These are phyloP conservation scores for Pomacea maculata DNA, from an alignment of 1,140 invertebrate species.

Conservation along the genomic window DNA sequence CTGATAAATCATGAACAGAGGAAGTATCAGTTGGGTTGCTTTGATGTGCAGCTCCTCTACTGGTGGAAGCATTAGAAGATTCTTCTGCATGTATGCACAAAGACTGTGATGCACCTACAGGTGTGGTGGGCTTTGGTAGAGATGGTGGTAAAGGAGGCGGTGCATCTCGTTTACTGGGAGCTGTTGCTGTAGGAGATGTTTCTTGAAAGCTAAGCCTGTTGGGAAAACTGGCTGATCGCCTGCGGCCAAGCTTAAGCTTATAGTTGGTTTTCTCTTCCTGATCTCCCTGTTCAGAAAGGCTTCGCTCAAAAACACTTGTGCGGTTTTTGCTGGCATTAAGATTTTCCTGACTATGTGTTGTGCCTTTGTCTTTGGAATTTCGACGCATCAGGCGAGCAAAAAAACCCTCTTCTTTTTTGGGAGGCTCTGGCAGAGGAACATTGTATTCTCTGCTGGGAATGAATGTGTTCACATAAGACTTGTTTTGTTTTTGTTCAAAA, in stretches of 20 bases:
- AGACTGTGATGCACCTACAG: background rate
- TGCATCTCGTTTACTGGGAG: background rate
- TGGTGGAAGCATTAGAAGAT: background rate
- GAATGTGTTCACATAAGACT: conserved; percentile 30
- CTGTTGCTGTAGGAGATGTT: background rate
- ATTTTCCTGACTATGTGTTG: conserved; percentile 54
- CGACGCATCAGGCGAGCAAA: conserved; percentile 53
- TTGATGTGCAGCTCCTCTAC: background rate
- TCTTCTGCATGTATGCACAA: background rate
- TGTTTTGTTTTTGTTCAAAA: conserved; percentile 38
- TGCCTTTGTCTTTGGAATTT: conserved; percentile 53
- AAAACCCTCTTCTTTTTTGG: conserved; percentile 44
- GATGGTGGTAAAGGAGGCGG: conserved; percentile 18
- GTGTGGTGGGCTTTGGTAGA: conserved; percentile 1
- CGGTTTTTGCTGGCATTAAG: conserved; percentile 32
- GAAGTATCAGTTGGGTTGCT: conserved; percentile 19
- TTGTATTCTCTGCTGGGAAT: conserved; percentile 9
- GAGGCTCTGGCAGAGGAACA: conserved; percentile 26
- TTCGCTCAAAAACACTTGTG: conserved; percentile 35
- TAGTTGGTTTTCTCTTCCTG: conserved; percentile 23
- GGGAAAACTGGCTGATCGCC: conserved; percentile 57
- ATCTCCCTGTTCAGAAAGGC: conserved; percentile 35
- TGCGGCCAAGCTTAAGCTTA: conserved; percentile 30
- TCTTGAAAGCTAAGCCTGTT: conserved; percentile 53
- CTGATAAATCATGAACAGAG: conserved; percentile 27